Conservation (phyloP, 2,113 vertebrate genomes). For the Accipiter cooperii region DNA sequence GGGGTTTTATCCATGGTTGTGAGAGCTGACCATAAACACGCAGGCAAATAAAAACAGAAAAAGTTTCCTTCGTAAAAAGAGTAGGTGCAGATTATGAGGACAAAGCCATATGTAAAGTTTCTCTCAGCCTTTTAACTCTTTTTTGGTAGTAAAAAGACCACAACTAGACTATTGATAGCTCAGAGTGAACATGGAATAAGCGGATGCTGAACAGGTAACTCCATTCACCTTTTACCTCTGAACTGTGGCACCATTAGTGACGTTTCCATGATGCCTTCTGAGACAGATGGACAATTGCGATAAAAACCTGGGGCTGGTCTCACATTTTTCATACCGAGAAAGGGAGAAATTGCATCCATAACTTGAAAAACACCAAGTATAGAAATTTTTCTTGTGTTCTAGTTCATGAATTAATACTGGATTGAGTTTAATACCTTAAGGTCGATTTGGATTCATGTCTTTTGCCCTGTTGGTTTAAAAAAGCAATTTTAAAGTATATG, state of each 20-base stretch:
- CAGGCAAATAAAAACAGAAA: neutral
- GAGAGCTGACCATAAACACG: neutral
- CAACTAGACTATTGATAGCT: neutral
- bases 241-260: neutral
- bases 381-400: neutral
- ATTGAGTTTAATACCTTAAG: neutral
- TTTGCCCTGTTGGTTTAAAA: neutral
- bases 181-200: neutral
- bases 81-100: neutral
- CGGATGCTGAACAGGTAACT: neutral
- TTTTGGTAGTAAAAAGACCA: neutral
- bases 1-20: neutral
- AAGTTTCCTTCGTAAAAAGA: neutral
- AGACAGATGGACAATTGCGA: neutral
- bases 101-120: neutral
- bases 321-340: neutral
- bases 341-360: rapidly evolving
- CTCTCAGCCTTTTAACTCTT: neutral
- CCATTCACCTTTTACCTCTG: neutral
- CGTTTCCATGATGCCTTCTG: neutral
- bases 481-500: neutral
- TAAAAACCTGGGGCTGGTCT: neutral
- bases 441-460: neutral
- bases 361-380: neutral
- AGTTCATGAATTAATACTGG: neutral